phyloP scores from a whole-genome alignment of 2,113 vertebrate species.

The Motacilla alba region DNA sequence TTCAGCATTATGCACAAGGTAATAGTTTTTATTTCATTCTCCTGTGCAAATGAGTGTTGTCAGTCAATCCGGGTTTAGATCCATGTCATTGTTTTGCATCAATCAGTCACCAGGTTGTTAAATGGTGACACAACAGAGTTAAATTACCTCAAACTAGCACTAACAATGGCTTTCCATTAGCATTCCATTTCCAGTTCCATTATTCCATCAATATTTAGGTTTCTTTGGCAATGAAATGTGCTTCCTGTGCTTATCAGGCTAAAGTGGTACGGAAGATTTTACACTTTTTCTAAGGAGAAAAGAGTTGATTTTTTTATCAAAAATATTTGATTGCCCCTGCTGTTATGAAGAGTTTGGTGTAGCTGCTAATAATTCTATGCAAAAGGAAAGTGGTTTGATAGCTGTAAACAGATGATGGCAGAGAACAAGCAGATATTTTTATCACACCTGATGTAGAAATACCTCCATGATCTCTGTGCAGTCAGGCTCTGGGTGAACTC shows the following conservation, averaged over 20 bases:
- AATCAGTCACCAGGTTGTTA: not conserved
- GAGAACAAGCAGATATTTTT: not conserved
- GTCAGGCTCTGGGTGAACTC: not conserved
- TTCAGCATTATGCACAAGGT: not conserved
- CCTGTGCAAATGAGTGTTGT: not conserved
- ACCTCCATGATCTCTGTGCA: not conserved
- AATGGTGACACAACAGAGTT: not conserved
- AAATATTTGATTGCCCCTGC: not conserved
- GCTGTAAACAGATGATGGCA: not conserved
- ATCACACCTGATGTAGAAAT: not conserved
- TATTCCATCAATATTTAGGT: not conserved
- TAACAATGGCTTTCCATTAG: not conserved
- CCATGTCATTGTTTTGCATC: not conserved
- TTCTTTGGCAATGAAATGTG: not conserved
- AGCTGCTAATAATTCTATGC: not conserved
- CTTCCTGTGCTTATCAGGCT: not conserved
- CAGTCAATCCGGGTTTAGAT: not conserved
- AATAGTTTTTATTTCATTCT: not conserved
- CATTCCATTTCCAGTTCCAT: not conserved
- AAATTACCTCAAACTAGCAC: not conserved
- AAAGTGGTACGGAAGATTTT: not conserved
- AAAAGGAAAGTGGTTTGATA: not conserved
- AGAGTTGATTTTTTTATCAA: not conserved
- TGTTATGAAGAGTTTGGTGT: not conserved
- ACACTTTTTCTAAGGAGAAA: not conserved